These are phyloP conservation scores for Myopa tessellatipennis DNA, from an alignment of 2,888 invertebrate species.

Conservation along the genomic window DNA sequence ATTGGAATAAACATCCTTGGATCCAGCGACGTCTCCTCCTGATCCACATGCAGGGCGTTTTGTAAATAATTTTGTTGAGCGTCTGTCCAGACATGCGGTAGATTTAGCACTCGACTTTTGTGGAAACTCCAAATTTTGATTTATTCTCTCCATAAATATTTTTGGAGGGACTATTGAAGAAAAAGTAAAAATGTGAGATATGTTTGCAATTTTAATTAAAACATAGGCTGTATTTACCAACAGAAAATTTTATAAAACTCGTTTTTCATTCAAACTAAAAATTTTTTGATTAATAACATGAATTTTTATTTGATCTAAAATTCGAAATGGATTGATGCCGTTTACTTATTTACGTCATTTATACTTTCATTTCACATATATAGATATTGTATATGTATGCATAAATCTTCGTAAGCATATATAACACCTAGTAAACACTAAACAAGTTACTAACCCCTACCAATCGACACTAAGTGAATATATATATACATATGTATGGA, in stretches of 20 bases:
- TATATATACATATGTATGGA: too few relatives aligned
- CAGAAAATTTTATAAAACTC: slow-evolving; percentile 55
- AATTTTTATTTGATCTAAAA: slow-evolving; percentile 36
- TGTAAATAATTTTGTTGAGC: slow-evolving; percentile 42
- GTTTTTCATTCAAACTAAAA: slow-evolving; percentile 55
- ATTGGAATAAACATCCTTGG: slow-evolving; percentile 37
- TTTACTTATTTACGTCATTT: too few relatives aligned
- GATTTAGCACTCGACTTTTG: slow-evolving; percentile 45
- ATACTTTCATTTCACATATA: too few relatives aligned
- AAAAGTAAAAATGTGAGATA: slow-evolving; percentile 29
- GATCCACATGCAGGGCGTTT: slow-evolving; percentile 37
- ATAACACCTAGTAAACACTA: too few relatives aligned
- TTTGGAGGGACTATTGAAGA: slow-evolving; percentile 38
- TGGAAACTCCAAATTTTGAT: slow-evolving; percentile 49
- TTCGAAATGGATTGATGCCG: slow-evolving; percentile 22
- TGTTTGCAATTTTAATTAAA: slow-evolving; percentile 24
- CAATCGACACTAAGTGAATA: too few relatives aligned
- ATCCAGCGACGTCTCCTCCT: slow-evolving; percentile 40
- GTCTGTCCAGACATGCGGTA: slow-evolving; percentile 41
- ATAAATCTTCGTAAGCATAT: too few relatives aligned
- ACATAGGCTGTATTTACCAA: slow-evolving; percentile 50
- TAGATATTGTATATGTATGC: too few relatives aligned
- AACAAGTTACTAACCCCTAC: too few relatives aligned
- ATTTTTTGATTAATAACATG: slow-evolving; percentile 39
- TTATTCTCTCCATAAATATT: slow-evolving; percentile 48